Evolutionary conservation across 2,113 vertebrate species (phyloP).

Genomic region (Perca flavescens): DNA sequence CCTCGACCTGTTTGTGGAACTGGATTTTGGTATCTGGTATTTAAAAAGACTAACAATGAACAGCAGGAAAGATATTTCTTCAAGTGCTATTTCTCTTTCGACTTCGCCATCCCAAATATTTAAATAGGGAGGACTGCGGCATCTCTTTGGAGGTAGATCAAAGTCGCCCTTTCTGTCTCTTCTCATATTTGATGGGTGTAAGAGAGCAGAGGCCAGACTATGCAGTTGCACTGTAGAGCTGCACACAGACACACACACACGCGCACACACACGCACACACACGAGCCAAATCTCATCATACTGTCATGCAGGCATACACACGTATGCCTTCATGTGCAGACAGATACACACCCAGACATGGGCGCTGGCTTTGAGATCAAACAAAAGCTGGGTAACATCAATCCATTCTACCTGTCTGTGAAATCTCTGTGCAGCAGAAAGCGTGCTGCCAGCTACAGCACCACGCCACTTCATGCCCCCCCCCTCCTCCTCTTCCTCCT

Average conservation of each 20-base stretch:
- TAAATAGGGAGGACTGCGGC: neutral
- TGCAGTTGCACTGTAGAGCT: slow-evolving; percentile 8
- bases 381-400: slow-evolving; percentile 58
- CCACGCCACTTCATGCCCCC: slow-evolving; percentile 18
- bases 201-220: slow-evolving; percentile 71
- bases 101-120: neutral
- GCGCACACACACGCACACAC: slow-evolving; percentile 26
- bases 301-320: slow-evolving; percentile 31
- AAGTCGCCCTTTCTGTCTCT: slow-evolving; percentile 61
- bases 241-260: slow-evolving; percentile 28
- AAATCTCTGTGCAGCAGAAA: slow-evolving; percentile 36
- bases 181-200: slow-evolving; percentile 59
- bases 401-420: slow-evolving; percentile 51
- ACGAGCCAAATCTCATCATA: slow-evolving; percentile 49
- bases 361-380: slow-evolving; percentile 64
- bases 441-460: slow-evolving; percentile 33
- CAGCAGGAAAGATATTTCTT: neutral
- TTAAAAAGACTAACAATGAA: neutral
- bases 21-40: too few relatives aligned
- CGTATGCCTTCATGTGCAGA: slow-evolving; percentile 35
- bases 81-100: neutral
- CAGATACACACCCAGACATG: slow-evolving; percentile 37
- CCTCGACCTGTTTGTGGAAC: too few relatives aligned
- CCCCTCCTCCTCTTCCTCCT: neutral
- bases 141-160: slow-evolving; percentile 58